phyloP scores from a whole-genome alignment of 2,797 vertebrate species.

The Crax fasciolata region DNA sequence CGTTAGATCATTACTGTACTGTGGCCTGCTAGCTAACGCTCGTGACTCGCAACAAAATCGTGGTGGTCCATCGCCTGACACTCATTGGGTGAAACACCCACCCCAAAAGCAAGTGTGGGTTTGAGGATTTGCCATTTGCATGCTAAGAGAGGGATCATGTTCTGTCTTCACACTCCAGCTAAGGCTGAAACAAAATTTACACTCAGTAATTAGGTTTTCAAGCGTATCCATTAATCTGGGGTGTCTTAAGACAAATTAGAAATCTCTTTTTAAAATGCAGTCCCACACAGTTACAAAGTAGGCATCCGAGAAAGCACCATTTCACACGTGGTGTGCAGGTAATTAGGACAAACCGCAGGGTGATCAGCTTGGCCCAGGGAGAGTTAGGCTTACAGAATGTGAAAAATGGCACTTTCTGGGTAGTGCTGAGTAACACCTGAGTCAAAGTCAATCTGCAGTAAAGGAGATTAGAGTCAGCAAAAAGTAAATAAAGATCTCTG shows the following conservation, averaged over 20 bases:
- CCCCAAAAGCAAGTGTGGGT: not conserved
- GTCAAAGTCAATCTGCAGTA: not conserved
- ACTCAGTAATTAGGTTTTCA: not conserved
- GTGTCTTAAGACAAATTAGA: not conserved
- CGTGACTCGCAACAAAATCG: not conserved
- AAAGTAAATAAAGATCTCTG: slow-evolving; percentile 8
- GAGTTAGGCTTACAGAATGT: not conserved
- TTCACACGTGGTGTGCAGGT: not conserved
- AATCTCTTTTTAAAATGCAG: not conserved
- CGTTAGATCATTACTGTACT: not conserved
- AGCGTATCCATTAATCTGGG: not conserved
- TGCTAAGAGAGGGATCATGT: not conserved
- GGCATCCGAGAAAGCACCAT: not conserved
- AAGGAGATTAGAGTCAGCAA: slow-evolving; percentile 43
- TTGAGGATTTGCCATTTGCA: not conserved
- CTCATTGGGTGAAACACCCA: rapidly evolving
- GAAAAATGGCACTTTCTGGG: not conserved
- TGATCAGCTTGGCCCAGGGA: not conserved
- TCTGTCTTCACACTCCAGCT: not conserved
- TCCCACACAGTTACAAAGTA: not conserved
- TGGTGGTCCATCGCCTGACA: not conserved
- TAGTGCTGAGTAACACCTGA: slow-evolving; percentile 1
- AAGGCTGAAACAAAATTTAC: not conserved
- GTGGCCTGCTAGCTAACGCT: not conserved
- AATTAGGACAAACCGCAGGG: not conserved